Conservation (phyloP, 2,888 invertebrate genomes). For the Trachelus troglodyta region DNA sequence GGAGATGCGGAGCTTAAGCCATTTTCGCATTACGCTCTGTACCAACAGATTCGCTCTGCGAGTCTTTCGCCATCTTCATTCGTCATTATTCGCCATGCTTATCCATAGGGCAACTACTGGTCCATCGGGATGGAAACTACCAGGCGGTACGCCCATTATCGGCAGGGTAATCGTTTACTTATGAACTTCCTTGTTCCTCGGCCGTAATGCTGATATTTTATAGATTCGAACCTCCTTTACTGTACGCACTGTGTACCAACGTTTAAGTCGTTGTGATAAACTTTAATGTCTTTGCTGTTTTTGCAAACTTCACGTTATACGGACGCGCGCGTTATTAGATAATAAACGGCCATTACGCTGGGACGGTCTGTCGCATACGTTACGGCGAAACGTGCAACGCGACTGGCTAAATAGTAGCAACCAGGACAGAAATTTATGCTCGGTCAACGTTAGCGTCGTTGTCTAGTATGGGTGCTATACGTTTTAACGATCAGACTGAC, state of each 20-base stretch:
- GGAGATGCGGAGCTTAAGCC: conserved; percentile 2
- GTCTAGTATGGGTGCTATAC: conserved; percentile 23
- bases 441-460: conserved; percentile 15
- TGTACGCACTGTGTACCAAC: neutral
- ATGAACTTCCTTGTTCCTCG: neutral
- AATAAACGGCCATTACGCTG: neutral
- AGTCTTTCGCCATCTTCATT: conserved; percentile 19
- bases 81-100: conserved; percentile 22
- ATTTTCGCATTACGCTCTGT: conserved; percentile 10
- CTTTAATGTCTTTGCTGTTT: neutral
- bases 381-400: neutral
- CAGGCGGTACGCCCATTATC: neutral
- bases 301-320: neutral
- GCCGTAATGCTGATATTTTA: neutral
- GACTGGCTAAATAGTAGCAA: neutral
- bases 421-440: conserved; percentile 36
- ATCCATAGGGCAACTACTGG: neutral
- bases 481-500: conserved; percentile 42
- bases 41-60: conserved; percentile 15
- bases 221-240: neutral
- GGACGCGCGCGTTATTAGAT: neutral
- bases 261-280: neutral
- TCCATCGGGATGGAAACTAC: neutral
- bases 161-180: neutral
- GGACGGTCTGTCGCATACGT: neutral